Conservation (phyloP, 2,888 invertebrate species). For the Eupithecia inturbata region DNA sequence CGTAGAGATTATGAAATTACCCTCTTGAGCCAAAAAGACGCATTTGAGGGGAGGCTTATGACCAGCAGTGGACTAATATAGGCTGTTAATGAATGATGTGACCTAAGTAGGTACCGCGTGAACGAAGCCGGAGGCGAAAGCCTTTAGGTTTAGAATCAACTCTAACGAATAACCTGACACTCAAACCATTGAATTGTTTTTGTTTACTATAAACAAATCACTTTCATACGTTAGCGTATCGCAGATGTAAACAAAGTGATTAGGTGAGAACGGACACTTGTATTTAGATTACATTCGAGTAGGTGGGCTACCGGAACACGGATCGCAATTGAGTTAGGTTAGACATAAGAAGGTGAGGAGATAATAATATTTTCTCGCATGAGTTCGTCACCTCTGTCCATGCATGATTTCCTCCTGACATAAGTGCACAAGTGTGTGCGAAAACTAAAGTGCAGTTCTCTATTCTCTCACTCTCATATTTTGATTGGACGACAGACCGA, state of each 20-base stretch:
- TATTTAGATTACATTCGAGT: constrained; percentile 24
- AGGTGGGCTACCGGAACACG: neutral
- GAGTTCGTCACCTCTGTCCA: too few relatives aligned
- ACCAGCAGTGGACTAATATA: neutral
- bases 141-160: neutral
- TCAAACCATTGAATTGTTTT: constrained; percentile 17
- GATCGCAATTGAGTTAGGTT: neutral
- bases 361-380: neutral
- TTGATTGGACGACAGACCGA: too few relatives aligned
- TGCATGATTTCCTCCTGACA: too few relatives aligned
- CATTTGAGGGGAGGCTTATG: neutral
- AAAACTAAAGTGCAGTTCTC: too few relatives aligned
- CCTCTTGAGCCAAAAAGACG: neutral
- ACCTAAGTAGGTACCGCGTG: neutral
- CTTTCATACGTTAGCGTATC: neutral
- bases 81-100: neutral
- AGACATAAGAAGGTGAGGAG: neutral
- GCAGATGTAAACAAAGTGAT: constrained; percentile 27
- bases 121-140: neutral
- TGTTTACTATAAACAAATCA: constrained; percentile 17
- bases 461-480: too few relatives aligned
- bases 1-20: neutral
- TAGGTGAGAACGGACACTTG: constrained; percentile 22
- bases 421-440: too few relatives aligned
- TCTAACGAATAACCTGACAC: neutral